These are phyloP conservation scores for Euura lappo DNA, from an alignment of 1,140 invertebrate species.

Conservation along the genomic window DNA sequence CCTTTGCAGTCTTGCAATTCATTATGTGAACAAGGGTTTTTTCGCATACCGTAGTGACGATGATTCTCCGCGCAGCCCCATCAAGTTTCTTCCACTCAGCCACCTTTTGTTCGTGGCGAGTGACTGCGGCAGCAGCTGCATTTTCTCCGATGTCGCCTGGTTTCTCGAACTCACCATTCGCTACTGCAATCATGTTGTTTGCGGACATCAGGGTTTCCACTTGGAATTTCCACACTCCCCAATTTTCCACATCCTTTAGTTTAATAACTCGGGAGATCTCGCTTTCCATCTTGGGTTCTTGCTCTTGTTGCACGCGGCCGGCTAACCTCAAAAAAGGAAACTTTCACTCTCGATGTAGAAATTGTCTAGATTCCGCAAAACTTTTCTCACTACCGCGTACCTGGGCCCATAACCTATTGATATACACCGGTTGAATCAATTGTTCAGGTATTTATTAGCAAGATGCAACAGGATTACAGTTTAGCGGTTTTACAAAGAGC, in stretches of 20 bases:
- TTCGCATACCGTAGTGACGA: slow-evolving; percentile 32
- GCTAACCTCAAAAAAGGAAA: slow-evolving; percentile 3
- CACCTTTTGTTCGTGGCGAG: slow-evolving; percentile 14
- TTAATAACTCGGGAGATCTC: slow-evolving; percentile 21
- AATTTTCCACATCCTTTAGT: slow-evolving; percentile 23
- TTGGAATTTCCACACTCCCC: slow-evolving; percentile 30
- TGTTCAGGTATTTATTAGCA: no score
- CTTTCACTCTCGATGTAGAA: no score
- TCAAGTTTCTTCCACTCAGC: slow-evolving; percentile 30
- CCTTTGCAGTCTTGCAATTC: slow-evolving; percentile 36
- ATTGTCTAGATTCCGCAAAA: no score
- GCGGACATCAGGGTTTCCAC: slow-evolving; percentile 16
- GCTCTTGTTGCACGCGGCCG: slow-evolving; percentile 19
- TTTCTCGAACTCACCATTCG: slow-evolving; percentile 13
- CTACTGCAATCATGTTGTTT: slow-evolving; percentile 17
- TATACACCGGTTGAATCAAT: no score
- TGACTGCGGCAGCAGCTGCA: neutral
- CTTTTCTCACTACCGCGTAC: no score
- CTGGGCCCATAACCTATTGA: no score
- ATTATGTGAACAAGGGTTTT: slow-evolving; percentile 35
- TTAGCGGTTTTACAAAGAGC: no score
- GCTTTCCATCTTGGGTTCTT: slow-evolving; percentile 14
- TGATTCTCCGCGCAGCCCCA: slow-evolving; percentile 30
- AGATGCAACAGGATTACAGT: no score
- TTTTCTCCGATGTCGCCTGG: slow-evolving; percentile 4